Conservation (phyloP, 1,140 invertebrate species). For the Oscheius sp. region DNA sequence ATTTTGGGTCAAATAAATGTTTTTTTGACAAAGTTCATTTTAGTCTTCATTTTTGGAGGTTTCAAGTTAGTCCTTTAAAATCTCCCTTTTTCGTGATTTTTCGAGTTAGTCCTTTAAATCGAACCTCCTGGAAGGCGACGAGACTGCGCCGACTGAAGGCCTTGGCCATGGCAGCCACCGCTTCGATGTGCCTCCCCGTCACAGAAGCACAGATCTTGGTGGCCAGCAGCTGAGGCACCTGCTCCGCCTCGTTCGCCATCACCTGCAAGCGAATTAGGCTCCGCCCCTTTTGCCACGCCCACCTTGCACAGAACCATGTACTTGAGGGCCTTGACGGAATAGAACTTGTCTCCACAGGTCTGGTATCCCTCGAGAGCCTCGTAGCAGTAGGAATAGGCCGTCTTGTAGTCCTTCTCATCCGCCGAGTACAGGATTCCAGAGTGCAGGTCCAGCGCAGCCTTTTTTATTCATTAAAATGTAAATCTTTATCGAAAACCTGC, state of each 20-base stretch:
- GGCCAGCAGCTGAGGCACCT: constrained; percentile 88
- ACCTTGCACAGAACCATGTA: constrained; percentile 25
- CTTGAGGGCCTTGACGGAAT: constrained; percentile 11
- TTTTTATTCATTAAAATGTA: constrained; percentile 1
- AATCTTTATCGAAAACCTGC: constrained; percentile 13
- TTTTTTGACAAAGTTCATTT: no score
- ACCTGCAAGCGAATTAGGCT: no score
- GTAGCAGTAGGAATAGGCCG: constrained; percentile 99
- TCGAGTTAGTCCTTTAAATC: no score
- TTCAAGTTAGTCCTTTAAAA: no score
- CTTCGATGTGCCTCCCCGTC: constrained; percentile 87
- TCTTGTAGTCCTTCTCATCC: constrained; percentile 98
- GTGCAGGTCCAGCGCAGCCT: constrained; percentile 73
- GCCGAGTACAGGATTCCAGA: constrained; percentile 96
- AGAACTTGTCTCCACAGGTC: constrained; percentile 7
- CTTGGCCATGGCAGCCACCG: constrained; percentile 91
- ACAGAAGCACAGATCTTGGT: constrained; percentile 95
- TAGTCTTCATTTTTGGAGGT: no score
- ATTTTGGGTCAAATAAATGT: no score
- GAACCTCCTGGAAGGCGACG: constrained; percentile 79
- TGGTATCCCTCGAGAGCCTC: constrained; percentile 83
- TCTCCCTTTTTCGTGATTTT: no score
- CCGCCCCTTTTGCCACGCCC: no score
- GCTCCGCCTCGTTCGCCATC: constrained; percentile 73
- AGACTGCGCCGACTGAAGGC: constrained; percentile 92